Percentiles rank a stretch among this genome's conserved stretches.
These are phyloP conservation scores for Octomys mimax DNA, from an alignment of 2,797 vertebrate genomes.

Conservation along the genomic window DNA sequence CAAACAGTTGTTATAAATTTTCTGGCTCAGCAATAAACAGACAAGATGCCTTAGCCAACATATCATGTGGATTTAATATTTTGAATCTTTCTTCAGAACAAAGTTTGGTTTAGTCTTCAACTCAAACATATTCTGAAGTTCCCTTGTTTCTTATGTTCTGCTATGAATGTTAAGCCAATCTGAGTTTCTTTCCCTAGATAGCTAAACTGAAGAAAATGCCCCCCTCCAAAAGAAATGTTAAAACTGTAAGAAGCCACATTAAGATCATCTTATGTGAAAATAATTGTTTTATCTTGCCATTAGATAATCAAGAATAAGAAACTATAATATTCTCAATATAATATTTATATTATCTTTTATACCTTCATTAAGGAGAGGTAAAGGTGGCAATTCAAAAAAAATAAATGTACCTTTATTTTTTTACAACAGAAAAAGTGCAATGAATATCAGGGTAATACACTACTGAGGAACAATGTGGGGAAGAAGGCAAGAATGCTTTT, in stretches of 20 bases:
- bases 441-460: not conserved
- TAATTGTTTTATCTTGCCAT: slow-evolving; percentile 37
- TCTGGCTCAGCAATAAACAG: slow-evolving; percentile 86
- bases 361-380: not conserved
- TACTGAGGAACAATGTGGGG: not conserved
- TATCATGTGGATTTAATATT: slow-evolving; percentile 73
- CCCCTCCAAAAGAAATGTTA: not conserved
- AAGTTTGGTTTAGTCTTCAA: slow-evolving; percentile 59
- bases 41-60: slow-evolving; percentile 84
- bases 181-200: slow-evolving; percentile 57
- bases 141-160: slow-evolving; percentile 41
- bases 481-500: not conserved
- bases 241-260: slow-evolving; percentile 42
- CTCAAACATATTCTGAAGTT: slow-evolving; percentile 36
- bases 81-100: slow-evolving; percentile 67
- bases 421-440: not conserved
- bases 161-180: not conserved
- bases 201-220: slow-evolving; percentile 53
- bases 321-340: not conserved
- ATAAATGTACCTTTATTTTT: not conserved
- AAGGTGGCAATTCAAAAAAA: not conserved
- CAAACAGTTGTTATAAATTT: slow-evolving; percentile 89
- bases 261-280: slow-evolving; percentile 26
- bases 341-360: slow-evolving; percentile 28
- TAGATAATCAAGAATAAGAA: slow-evolving; percentile 47